Conservation (phyloP, 2,888 invertebrate genomes). For the Drosophila sordidula region DNA sequence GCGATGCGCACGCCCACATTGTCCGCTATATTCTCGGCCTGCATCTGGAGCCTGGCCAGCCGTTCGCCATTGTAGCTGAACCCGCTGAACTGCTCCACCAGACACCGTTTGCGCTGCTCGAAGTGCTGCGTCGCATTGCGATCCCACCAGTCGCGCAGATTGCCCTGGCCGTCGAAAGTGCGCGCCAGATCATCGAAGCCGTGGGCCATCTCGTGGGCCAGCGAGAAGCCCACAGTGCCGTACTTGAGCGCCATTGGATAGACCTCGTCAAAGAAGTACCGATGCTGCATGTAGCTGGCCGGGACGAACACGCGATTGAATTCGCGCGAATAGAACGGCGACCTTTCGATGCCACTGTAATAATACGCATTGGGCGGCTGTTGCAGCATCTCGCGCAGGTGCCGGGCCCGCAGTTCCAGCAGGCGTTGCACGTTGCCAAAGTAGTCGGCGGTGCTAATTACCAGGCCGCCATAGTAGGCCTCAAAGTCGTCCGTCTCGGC, state of each 20-base stretch:
- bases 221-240: constrained; percentile 76
- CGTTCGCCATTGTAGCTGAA: constrained; percentile 45
- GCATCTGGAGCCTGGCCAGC: constrained; percentile 50
- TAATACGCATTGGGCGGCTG: constrained; percentile 48
- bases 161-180: constrained; percentile 74
- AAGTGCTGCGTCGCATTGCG: constrained; percentile 65
- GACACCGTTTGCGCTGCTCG: constrained; percentile 71
- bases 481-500: constrained; percentile 64
- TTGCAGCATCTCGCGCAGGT: constrained; percentile 57
- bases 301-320: constrained; percentile 77
- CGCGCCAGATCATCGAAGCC: constrained; percentile 80
- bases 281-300: constrained; percentile 75
- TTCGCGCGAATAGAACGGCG: constrained; percentile 70
- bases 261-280: constrained; percentile 77
- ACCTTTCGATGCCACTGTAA: constrained; percentile 49
- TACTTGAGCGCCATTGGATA: constrained; percentile 80
- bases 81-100: constrained; percentile 73
- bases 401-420: constrained; percentile 60
- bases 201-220: constrained; percentile 82
- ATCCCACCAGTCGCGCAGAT: constrained; percentile 80
- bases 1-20: constrained; percentile 82
- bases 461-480: constrained; percentile 55
- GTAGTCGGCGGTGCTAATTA: constrained; percentile 70
- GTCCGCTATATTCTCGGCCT: constrained; percentile 82
- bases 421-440: constrained; percentile 74